Conservation (phyloP, 2,797 vertebrate genomes). For the Falco novaeseelandiae region DNA sequence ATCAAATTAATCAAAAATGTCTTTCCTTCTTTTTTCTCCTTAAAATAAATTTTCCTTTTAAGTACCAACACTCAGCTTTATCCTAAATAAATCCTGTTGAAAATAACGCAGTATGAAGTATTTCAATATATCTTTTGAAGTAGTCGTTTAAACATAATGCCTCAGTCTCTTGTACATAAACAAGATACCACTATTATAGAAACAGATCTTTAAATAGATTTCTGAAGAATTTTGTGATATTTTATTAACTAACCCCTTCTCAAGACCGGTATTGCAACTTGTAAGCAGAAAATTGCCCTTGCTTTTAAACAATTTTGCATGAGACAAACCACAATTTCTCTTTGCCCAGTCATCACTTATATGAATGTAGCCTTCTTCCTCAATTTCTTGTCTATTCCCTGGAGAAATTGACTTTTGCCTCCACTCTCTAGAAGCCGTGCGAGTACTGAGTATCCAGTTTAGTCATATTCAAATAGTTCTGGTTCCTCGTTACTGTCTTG, state of each 20-base stretch:
- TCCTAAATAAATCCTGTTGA: conserved; percentile 8
- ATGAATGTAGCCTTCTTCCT: not conserved
- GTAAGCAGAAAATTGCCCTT: not conserved
- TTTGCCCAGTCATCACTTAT: not conserved
- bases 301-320: not conserved
- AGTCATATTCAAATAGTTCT: not conserved
- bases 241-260: not conserved
- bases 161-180: not conserved
- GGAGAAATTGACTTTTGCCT: not conserved
- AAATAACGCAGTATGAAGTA: not conserved
- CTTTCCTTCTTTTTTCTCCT: not conserved
- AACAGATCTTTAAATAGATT: not conserved
- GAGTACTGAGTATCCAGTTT: not conserved
- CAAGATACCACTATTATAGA: not conserved
- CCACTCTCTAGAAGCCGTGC: not conserved
- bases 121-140: not conserved
- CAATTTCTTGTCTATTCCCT: not conserved
- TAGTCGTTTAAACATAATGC: not conserved
- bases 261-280: not conserved
- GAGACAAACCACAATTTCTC: not conserved
- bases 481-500: not conserved
- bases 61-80: not conserved
- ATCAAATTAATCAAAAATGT: not conserved
- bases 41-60: not conserved
- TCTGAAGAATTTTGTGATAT: not conserved